phyloP scores from a whole-genome alignment of 2,888 invertebrate species.

The Sesia apiformis region DNA sequence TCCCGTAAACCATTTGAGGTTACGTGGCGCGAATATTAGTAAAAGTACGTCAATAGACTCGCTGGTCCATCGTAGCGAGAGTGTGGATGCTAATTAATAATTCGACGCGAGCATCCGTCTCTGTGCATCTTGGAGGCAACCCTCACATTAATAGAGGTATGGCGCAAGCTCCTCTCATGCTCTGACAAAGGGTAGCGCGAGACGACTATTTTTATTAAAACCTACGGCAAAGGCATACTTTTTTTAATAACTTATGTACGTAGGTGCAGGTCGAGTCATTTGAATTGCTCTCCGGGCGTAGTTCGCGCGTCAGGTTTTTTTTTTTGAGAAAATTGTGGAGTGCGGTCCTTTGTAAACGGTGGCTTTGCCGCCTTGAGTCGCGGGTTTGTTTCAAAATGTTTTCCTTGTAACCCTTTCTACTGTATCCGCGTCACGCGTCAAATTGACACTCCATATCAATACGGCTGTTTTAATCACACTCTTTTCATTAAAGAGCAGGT shows the following conservation, averaged over 20 bases:
- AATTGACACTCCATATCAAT: background rate
- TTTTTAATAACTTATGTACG: slow-evolving; percentile 73
- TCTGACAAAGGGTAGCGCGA: slow-evolving; percentile 65
- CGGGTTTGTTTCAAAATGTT: slow-evolving; percentile 31
- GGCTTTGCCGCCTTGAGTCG: slow-evolving; percentile 44
- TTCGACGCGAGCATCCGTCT: slow-evolving; percentile 29
- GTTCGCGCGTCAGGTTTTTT: slow-evolving; percentile 44
- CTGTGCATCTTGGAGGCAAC: slow-evolving; percentile 60
- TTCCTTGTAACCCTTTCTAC: slow-evolving; percentile 5
- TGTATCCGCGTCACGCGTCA: background rate
- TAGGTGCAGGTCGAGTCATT: slow-evolving; percentile 41
- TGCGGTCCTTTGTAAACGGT: slow-evolving; percentile 45
- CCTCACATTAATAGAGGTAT: slow-evolving; percentile 59
- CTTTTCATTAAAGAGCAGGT: too few species aligned
- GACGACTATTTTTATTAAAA: slow-evolving; percentile 74
- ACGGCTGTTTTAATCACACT: background rate
- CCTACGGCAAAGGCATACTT: slow-evolving; percentile 65
- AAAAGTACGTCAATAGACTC: too few species aligned
- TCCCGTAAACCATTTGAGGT: too few species aligned
- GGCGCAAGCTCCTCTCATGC: slow-evolving; percentile 60
- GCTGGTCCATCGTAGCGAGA: background rate
- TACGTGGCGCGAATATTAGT: too few species aligned
- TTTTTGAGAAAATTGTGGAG: slow-evolving; percentile 58
- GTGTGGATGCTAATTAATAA: slow-evolving; percentile 23
- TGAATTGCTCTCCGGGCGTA: slow-evolving; percentile 37